A percentile compares a stretch with the other conserved stretches of the same genome.
These are phyloP conservation scores for Empis livida DNA, from an alignment of 2,888 invertebrate genomes.

Conservation along the genomic window DNA sequence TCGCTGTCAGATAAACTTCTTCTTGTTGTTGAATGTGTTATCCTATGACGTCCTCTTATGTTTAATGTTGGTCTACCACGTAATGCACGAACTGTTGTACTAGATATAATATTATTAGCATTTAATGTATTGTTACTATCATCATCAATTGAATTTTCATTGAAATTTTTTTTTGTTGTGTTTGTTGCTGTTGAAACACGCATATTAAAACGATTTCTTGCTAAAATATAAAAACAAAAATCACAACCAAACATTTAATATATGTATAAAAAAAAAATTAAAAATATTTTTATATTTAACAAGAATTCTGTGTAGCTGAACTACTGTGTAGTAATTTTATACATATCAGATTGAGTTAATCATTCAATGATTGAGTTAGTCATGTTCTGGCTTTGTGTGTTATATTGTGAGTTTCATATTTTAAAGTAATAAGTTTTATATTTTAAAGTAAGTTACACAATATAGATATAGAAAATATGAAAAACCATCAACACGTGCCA, in stretches of 20 bases:
- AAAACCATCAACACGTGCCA: too few relatives aligned
- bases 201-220: slow-evolving; percentile 35
- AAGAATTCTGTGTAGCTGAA: too few relatives aligned
- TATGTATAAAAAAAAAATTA: neutral
- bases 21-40: slow-evolving; percentile 14
- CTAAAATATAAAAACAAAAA: slow-evolving; percentile 18
- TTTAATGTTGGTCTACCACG: slow-evolving; percentile 28
- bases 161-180: slow-evolving; percentile 22
- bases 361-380: too few relatives aligned
- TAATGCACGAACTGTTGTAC: slow-evolving; percentile 25
- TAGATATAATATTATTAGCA: slow-evolving; percentile 17
- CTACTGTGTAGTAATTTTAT: too few relatives aligned
- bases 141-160: slow-evolving; percentile 19
- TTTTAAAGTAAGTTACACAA: too few relatives aligned
- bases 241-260: too few relatives aligned
- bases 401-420: too few relatives aligned
- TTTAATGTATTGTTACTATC: too few relatives aligned
- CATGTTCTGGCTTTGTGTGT: too few relatives aligned
- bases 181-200: slow-evolving; percentile 30
- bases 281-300: neutral
- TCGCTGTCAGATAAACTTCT: slow-evolving; percentile 14
- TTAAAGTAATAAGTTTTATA: too few relatives aligned
- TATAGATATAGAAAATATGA: too few relatives aligned
- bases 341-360: too few relatives aligned
- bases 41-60: slow-evolving; percentile 28